Conservation (phyloP, 2,888 invertebrate genomes). For the Tipula lateralis region DNA sequence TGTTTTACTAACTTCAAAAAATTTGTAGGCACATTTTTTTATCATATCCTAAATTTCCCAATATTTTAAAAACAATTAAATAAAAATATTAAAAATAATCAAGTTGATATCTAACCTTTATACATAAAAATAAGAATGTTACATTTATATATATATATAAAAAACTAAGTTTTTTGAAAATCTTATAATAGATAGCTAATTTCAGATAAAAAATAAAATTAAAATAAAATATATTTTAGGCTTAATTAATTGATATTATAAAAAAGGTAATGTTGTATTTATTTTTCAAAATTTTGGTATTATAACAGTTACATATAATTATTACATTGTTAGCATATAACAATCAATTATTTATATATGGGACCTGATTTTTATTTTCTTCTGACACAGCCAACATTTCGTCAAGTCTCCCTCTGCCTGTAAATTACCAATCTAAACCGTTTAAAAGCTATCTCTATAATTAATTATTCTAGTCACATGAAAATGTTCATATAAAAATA, state of each 20-base stretch:
- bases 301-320: not conserved
- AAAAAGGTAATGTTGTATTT: not conserved
- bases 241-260: not conserved
- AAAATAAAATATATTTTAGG: slow-evolving; percentile 20
- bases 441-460: not conserved
- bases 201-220: not conserved
- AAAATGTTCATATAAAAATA: not conserved
- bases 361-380: not conserved
- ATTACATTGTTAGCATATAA: slow-evolving; percentile 6
- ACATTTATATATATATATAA: not conserved
- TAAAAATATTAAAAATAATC: not conserved
- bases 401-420: not conserved
- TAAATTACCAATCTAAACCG: not conserved
- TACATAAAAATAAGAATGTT: not conserved
- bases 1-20: not conserved
- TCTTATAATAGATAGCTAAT: slow-evolving; percentile 16
- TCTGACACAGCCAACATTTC: not conserved
- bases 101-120: not conserved
- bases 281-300: not conserved
- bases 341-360: not conserved
- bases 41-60: not conserved
- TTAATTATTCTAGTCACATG: slow-evolving; percentile 12
- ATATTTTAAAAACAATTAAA: not conserved
- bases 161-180: slow-evolving; percentile 13
- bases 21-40: not conserved